Base-by-base conservation (phyloP, 2,888 invertebrate genomes). In the Agrochola macilenta region DNA sequence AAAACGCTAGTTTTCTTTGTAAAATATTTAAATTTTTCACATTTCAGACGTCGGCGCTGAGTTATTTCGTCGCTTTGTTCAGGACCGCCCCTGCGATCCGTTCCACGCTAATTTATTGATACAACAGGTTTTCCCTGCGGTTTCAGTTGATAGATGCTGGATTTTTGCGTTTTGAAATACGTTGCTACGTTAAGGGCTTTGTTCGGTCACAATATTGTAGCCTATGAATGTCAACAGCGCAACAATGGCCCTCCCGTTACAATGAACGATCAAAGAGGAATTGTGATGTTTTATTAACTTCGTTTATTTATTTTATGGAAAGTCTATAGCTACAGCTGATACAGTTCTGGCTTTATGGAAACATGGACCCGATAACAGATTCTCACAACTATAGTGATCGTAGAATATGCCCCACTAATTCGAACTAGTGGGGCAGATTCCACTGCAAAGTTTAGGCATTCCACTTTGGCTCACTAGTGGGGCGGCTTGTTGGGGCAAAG, bases 1-100 rank as follows among this genome's bases (percentile, higher is more conserved):
- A 66, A 74, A 86, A 61, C n/a, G 83, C 76, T 84, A 86, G 86
- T 84, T 84, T 85, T 86, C 86, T 86, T 74, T 83, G 86, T 79
- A 66, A 84, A 86, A 84, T 82, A 84, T 84, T 84, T 86, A 84
- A 84, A 84, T 84, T 84, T 78, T 83, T 86, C 78, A 60, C 84
- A 78, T 84, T 86, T 75, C 69, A 70, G 63, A 75, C 79, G 84
- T 86, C 83, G 72, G 9, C 65, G 46, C 66, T 80, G 86, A 86
- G 74, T 85, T 79, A 86, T 83, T 60, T 54, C 35, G 71, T 71
- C 75, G 83, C 73, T 88, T 86, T 86, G 81, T 86, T 76, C 75
- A 60, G 52, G 54, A 17, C 17, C 78, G 64, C 65, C 64, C 52
- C 70, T 57, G 68, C 81, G 75, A 79, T 87, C 73, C 80, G 76